These are phyloP conservation scores for Cranoglanis bouderius DNA, from an alignment of 2,113 vertebrate species.

Conservation along the genomic window DNA sequence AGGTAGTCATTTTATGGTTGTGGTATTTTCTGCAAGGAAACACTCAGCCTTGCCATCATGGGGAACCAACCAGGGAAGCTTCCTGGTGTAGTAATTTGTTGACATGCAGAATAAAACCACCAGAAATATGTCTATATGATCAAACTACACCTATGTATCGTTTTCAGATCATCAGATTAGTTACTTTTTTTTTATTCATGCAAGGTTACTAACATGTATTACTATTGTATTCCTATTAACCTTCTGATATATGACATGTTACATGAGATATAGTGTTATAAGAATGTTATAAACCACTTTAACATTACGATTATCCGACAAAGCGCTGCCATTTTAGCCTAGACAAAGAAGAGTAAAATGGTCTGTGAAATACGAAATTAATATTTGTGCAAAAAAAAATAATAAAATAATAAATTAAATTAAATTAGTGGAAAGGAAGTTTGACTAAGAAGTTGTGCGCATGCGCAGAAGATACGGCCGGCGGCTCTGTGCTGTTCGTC, in stretches of 20 bases:
- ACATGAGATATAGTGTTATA: background rate
- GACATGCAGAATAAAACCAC: background rate
- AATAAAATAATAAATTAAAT: background rate
- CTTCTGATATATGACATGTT: background rate
- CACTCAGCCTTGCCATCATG: background rate
- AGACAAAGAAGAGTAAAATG: no score
- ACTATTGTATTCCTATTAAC: background rate
- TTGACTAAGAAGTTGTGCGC: conserved; percentile 51
- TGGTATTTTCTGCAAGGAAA: background rate
- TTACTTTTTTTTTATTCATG: background rate
- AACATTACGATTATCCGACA: background rate
- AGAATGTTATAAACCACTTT: background rate
- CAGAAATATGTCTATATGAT: background rate
- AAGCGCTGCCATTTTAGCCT: background rate
- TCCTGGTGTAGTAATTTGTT: background rate
- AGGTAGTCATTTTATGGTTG: background rate
- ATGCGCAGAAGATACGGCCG: conserved; percentile 46
- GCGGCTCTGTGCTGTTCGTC: conserved; percentile 27
- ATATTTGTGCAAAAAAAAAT: background rate
- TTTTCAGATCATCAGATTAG: background rate
- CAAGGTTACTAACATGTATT: background rate
- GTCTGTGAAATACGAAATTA: background rate
- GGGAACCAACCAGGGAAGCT: background rate
- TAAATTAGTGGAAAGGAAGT: conserved; percentile 41
- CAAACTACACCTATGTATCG: no score